A percentile compares a stretch with the other conserved stretches of the same genome.
These are phyloP conservation scores for Pheucticus melanocephalus DNA, from an alignment of 2,113 vertebrate species.

Conservation along the genomic window DNA sequence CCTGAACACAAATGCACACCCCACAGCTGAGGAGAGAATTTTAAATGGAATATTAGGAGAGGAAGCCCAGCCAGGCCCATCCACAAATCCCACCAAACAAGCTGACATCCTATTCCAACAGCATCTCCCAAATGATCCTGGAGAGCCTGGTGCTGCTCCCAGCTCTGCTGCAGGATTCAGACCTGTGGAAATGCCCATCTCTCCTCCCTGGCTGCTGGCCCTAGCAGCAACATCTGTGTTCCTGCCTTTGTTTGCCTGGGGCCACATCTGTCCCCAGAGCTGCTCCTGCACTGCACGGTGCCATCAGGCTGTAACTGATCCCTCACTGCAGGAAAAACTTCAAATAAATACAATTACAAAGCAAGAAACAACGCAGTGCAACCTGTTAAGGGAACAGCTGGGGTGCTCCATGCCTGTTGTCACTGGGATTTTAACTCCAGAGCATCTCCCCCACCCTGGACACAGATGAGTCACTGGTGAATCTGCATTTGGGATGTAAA, in stretches of 20 bases:
- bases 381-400: not conserved
- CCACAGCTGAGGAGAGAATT: not conserved
- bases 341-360: not conserved
- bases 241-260: not conserved
- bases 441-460: not conserved
- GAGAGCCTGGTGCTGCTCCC: not conserved
- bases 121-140: accelerated
- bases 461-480: not conserved
- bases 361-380: not conserved
- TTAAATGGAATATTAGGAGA: not conserved
- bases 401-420: not conserved
- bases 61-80: not conserved
- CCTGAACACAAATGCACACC: not conserved
- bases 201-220: not conserved
- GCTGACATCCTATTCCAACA: not conserved
- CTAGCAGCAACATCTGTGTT: not conserved
- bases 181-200: not conserved
- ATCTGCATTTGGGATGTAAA: not conserved
- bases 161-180: not conserved
- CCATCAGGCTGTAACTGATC: not conserved
- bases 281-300: accelerated
- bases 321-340: not conserved
- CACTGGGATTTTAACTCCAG: not conserved
- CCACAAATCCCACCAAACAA: not conserved
- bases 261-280: not conserved